phyloP scores from a whole-genome alignment of 2,888 invertebrate species.

The Lymantria dispar region DNA sequence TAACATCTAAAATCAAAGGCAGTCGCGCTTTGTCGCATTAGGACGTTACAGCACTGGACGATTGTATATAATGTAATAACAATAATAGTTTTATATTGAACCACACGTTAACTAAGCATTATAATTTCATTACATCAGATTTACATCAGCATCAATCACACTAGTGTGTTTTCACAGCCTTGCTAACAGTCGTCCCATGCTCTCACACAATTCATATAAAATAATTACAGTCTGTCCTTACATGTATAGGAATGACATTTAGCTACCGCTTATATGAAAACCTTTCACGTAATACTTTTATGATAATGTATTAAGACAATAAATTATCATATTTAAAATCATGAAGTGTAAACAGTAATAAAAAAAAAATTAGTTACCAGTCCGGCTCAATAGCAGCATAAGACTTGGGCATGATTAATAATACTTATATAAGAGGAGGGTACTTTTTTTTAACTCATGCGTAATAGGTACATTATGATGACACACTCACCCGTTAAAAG shows the following conservation, averaged over 20 bases:
- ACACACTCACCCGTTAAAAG: neutral
- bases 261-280: conserved; percentile 48
- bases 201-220: conserved; percentile 58
- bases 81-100: conserved; percentile 39
- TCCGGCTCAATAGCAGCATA: conserved; percentile 8
- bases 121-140: conserved; percentile 31
- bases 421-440: conserved; percentile 1
- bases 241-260: conserved; percentile 70
- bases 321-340: conserved; percentile 18
- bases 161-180: conserved; percentile 74
- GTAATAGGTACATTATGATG: neutral
- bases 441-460: conserved; percentile 1
- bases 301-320: conserved; percentile 18
- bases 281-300: conserved; percentile 27
- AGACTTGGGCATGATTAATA: conserved; percentile 14
- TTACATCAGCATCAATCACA: conserved; percentile 57
- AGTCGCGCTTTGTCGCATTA: conserved; percentile 51
- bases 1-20: conserved; percentile 46
- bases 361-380: conserved; percentile 11
- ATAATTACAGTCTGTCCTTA: conserved; percentile 60
- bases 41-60: conserved; percentile 69
- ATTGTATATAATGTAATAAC: conserved; percentile 48
- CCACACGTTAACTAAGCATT: conserved; percentile 39
- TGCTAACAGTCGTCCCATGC: conserved; percentile 72
- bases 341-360: conserved; percentile 16